Percentiles rank a stretch among this genome's conserved stretches.
Conservation (phyloP, 2,113 vertebrate species). For the Pelmatolapia mariae region DNA sequence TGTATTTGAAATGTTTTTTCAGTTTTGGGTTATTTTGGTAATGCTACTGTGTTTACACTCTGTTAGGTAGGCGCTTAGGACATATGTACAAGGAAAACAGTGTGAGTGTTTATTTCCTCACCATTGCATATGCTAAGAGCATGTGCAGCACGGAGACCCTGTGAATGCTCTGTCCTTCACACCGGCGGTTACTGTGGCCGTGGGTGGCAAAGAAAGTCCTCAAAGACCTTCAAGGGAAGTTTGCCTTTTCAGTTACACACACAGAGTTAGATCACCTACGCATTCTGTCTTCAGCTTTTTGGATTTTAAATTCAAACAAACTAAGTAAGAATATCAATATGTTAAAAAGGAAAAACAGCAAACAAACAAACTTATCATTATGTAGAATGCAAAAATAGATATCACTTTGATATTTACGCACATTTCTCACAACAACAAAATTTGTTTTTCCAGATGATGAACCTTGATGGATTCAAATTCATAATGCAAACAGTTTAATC, state of each 20-base stretch:
- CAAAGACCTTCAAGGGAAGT: background rate
- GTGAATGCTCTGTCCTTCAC: background rate
- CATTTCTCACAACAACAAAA: background rate
- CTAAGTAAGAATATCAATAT: background rate
- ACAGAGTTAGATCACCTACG: background rate
- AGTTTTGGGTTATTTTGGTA: background rate
- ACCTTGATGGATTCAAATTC: background rate
- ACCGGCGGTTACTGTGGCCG: background rate
- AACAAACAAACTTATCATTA: background rate
- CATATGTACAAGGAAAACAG: background rate
- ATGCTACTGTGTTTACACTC: background rate
- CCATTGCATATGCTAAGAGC: background rate
- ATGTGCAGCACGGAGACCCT: background rate
- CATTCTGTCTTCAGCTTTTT: background rate
- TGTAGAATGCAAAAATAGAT: background rate
- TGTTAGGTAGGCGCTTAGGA: background rate
- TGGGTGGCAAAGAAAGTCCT: background rate
- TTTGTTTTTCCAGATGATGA: background rate
- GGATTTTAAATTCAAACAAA: background rate
- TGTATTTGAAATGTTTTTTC: background rate
- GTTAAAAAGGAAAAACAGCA: background rate
- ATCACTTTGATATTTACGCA: fast-evolving
- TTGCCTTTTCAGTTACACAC: background rate
- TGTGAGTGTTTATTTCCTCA: background rate
- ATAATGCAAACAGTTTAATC: background rate